phyloP scores from a whole-genome alignment of 2,888 invertebrate genomes.

The Drosophila austrosaltans region DNA sequence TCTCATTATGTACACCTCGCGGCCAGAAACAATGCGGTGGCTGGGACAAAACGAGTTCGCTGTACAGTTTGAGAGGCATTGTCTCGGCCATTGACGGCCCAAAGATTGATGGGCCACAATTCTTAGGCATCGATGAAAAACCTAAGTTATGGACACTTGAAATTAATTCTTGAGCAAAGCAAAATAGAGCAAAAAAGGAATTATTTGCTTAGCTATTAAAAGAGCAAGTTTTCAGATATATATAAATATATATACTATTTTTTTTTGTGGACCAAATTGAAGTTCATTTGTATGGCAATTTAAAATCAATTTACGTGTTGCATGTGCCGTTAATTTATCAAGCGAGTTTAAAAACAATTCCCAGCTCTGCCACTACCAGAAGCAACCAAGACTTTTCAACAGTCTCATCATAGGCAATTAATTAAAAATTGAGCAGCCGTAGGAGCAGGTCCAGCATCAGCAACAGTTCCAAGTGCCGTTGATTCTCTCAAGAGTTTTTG shows the following conservation, averaged over 20 bases:
- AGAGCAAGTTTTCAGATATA: too few relatives aligned
- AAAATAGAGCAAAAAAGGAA: constrained; percentile 16
- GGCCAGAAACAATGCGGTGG: constrained; percentile 57
- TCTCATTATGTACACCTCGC: constrained; percentile 81
- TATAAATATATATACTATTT: neutral
- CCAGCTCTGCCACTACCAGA: constrained; percentile 14
- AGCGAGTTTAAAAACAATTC: constrained; percentile 55
- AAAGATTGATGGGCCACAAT: constrained; percentile 67
- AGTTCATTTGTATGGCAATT: constrained; percentile 77
- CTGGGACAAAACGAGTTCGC: constrained; percentile 53
- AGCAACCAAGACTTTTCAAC: constrained; percentile 66
- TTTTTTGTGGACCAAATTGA: constrained; percentile 61
- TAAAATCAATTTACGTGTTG: constrained; percentile 78
- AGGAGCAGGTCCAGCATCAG: neutral
- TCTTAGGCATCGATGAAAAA: constrained; percentile 43
- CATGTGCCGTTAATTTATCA: constrained; percentile 79
- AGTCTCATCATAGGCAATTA: constrained; percentile 78
- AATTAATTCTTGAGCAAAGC: constrained; percentile 65
- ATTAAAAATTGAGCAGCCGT: constrained; percentile 62
- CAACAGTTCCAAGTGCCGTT: constrained; percentile 19
- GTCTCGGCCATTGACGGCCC: constrained; percentile 25
- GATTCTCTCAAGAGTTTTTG: constrained; percentile 20
- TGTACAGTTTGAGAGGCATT: constrained; percentile 58
- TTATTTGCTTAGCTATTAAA: neutral
- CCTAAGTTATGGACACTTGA: constrained; percentile 69